Base-by-base conservation (phyloP, 1,140 invertebrate species). In the Chionoecetes opilio region DNA sequence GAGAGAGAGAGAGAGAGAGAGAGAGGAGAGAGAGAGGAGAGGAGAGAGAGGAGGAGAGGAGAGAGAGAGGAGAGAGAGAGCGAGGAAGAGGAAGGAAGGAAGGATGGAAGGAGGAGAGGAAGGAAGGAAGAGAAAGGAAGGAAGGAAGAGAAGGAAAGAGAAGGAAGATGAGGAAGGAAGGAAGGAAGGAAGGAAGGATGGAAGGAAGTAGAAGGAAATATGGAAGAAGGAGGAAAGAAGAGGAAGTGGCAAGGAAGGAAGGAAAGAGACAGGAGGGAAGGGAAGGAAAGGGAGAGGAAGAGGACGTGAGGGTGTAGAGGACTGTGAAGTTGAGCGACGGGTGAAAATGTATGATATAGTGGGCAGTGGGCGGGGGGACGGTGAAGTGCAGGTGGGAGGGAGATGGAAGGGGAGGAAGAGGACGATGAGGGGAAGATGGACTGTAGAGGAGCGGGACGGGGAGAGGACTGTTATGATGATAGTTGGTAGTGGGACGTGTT, bases 391-490 rank as follows among this genome's bases (percentile, higher is more conserved):
- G 35, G 82, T 29, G 37, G 91, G 35, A 85, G 91, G 75, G 75
- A n/a, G 37, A 21, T 37, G 31, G 75, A n/a, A 34, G 91, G 29
- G n/a, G 75, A 37, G 91, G 35, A 34, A 11, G 35, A 31, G 82
- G 82, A 85, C 35, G 92, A 14, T 31, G 34, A 38, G 34, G 84
- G 2, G 38, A 93, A 87, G 84, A 93, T 38, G 82, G 53, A 87
- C 84, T 93, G 92, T 87, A 85, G 92, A 93, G 53, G 34, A 53
- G 38, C 92, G 92, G 86, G 92, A 93, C 82, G 91, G 26, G 26
- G 92, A 87, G 92, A 87, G 35, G 41, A 38, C 38, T 87, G 92
- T 87, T 87, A 93, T 93, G 82, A 87, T 93, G n/a, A 93, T 53
- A 53, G 82, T 86, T 93, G 92, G 92, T 93, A 82, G 32, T 11